These are phyloP conservation scores for Hydropsyche betteni DNA, from an alignment of 2,888 invertebrate genomes.

Conservation along the genomic window DNA sequence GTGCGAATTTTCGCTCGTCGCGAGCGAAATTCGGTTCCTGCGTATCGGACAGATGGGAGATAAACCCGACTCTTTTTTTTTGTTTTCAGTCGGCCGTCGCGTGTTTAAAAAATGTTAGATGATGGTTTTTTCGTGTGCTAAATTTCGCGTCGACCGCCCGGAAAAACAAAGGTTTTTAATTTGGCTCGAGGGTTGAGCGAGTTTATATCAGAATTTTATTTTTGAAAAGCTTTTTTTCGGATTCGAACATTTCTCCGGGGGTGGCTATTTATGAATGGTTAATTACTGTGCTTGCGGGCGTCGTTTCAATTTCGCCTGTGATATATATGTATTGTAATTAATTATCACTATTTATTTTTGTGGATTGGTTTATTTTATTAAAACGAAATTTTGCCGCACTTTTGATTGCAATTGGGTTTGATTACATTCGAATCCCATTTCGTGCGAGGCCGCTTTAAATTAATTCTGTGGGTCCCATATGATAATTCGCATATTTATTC, in stretches of 20 bases:
- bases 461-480: conserved; percentile 24
- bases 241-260: not conserved
- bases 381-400: not conserved
- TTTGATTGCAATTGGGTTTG: not conserved
- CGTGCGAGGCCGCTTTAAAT: conserved; percentile 1
- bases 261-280: not conserved
- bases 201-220: conserved; percentile 1
- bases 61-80: not conserved
- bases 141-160: conserved; percentile 17
- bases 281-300: not conserved
- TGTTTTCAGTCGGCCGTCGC: not conserved
- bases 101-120: conserved; percentile 21
- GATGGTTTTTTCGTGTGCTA: conserved; percentile 5
- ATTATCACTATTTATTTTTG: not conserved
- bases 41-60: conserved; percentile 8
- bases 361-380: not conserved
- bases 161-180: conserved; percentile 22
- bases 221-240: not conserved
- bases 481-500: conserved; percentile 24
- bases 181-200: not conserved
- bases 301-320: not conserved
- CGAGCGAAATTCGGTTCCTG: conserved; percentile 11
- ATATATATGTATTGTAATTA: not conserved
- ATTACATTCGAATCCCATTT: conserved; percentile 13
- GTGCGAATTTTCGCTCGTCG: conserved; percentile 1